A percentile compares a stretch with the other conserved stretches of the same genome.
These are phyloP conservation scores for Montipora efflorescens DNA, from an alignment of 64 coral and sea anemone genomes.

Conservation along the genomic window DNA sequence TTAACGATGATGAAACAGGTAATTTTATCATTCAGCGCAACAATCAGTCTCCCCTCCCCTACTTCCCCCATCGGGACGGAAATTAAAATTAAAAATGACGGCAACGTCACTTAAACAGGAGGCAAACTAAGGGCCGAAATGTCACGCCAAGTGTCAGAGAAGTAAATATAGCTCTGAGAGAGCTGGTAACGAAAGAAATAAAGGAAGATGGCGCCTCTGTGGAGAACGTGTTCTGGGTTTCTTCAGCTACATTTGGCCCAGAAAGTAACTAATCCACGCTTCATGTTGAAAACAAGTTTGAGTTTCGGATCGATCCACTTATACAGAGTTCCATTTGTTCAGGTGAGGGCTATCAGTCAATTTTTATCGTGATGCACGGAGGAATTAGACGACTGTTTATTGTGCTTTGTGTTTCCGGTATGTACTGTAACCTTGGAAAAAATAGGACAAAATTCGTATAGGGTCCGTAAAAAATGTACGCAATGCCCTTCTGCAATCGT, in stretches of 20 bases:
- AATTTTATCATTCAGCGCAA: no score
- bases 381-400: background rate
- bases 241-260: background rate
- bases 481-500: no score
- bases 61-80: no score
- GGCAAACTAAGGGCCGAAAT: background rate
- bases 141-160: background rate
- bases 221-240: conserved; percentile 34
- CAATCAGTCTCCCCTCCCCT: no score
- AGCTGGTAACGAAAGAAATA: background rate
- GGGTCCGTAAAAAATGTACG: no score
- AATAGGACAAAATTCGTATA: no score
- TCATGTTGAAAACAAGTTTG: background rate
- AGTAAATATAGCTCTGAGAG: background rate
- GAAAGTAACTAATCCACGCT: background rate
- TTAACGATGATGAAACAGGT: no score
- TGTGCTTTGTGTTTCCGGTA: background rate
- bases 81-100: no score
- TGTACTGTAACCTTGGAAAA: no score
- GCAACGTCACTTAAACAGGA: no score
- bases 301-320: background rate
- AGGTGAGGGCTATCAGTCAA: conserved; percentile 10
- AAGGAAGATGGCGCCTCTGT: background rate
- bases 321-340: conserved; percentile 11
- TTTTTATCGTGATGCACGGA: background rate